Conservation (phyloP, 2,888 invertebrate species). For the Cancer borealis region DNA sequence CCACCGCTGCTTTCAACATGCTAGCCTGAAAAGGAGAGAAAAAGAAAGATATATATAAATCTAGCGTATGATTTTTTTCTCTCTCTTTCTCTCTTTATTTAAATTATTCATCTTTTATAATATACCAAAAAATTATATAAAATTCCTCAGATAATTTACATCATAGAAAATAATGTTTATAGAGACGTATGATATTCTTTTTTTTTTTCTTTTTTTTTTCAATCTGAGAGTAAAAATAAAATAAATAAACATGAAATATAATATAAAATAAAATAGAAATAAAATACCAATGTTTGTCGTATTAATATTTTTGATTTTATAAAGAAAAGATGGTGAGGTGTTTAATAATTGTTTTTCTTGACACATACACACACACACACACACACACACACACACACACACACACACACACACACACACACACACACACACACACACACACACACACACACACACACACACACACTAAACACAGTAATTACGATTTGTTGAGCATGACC, state of each 20-base stretch:
- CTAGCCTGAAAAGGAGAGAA: background rate
- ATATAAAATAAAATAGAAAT: background rate
- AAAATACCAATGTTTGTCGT: background rate
- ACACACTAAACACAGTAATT: background rate
- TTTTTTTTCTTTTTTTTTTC: constrained; percentile 46
- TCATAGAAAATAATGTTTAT: too few relatives aligned
- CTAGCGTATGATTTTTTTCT: background rate
- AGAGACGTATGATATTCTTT: background rate
- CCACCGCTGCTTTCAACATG: background rate
- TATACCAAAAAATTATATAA: too few relatives aligned
- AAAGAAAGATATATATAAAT: background rate
- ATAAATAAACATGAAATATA: background rate
- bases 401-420: constrained; percentile 62
- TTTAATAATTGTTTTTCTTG: too few relatives aligned
- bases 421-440: constrained; percentile 58
- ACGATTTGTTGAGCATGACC: background rate
- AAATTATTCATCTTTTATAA: too few relatives aligned
- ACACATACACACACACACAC: constrained; percentile 39
- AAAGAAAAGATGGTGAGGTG: background rate
- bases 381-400: constrained; percentile 55
- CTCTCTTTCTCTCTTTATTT: background rate
- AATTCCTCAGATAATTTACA: too few relatives aligned
- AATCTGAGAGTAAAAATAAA: background rate
- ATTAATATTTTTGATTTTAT: background rate
- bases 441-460: constrained; percentile 39